A percentile compares a stretch with the other conserved stretches of the same genome.
Evolutionary conservation across 2,888 invertebrate genomes (phyloP).

Genomic region (Sinhomidia bicolor): DNA sequence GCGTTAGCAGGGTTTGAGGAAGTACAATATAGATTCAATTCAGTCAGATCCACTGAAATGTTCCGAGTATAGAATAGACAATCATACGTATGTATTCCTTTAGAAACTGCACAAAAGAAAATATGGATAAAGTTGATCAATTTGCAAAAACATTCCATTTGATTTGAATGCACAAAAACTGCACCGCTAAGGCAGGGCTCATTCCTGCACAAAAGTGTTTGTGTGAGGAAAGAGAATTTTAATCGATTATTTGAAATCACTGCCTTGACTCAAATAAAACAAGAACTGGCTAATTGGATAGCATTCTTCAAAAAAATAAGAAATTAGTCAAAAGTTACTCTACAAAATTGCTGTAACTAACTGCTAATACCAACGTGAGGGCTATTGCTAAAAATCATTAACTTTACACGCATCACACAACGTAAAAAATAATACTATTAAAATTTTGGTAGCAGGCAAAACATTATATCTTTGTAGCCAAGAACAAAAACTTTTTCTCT

Average conservation of each 20-base stretch:
- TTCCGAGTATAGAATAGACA: not conserved
- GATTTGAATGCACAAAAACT: too few species aligned
- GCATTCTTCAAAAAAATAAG: too few species aligned
- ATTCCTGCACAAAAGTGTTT: too few species aligned
- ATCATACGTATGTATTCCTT: slow-evolving; percentile 4
- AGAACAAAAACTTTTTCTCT: not conserved
- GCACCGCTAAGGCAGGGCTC: too few species aligned
- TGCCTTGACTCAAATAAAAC: too few species aligned
- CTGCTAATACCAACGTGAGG: not conserved
- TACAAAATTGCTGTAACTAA: too few species aligned
- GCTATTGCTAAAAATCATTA: not conserved
- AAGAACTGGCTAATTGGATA: too few species aligned
- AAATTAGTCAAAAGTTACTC: too few species aligned
- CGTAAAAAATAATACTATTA: not conserved
- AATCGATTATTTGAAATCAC: too few species aligned
- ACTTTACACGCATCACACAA: not conserved
- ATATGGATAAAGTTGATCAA: not conserved
- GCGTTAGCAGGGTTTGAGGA: not conserved
- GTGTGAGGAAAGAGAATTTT: too few species aligned
- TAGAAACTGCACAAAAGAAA: slow-evolving; percentile 12
- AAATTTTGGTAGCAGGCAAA: not conserved
- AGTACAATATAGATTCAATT: not conserved
- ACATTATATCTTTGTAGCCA: not conserved
- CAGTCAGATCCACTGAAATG: not conserved
- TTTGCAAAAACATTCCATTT: not conserved